Percentiles rank a stretch among this genome's conserved stretches.
These are phyloP conservation scores for Xylocampa areola DNA, from an alignment of 2,888 invertebrate genomes.

Conservation along the genomic window DNA sequence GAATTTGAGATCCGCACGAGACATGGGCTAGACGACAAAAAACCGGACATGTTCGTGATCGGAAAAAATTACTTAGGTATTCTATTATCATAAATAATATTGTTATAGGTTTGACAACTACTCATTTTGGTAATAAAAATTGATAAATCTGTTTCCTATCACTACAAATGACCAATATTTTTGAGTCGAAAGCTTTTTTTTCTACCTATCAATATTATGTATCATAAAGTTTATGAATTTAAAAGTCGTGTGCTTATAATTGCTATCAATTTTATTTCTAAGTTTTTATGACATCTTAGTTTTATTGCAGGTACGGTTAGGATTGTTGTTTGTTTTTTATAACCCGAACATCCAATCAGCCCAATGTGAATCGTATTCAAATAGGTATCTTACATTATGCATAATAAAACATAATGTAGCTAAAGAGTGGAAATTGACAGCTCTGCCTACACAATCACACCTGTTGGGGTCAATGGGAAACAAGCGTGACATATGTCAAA, in stretches of 20 bases:
- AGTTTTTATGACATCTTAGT: constrained; percentile 28
- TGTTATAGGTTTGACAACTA: constrained; percentile 21
- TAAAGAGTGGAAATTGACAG: too few species aligned
- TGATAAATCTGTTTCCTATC: constrained; percentile 14
- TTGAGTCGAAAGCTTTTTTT: constrained; percentile 21
- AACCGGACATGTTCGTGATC: constrained; percentile 29
- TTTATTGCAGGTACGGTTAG: constrained; percentile 26
- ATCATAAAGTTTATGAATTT: constrained; percentile 30
- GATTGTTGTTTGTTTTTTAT: constrained; percentile 19
- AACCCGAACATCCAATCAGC: constrained; percentile 2
- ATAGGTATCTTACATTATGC: not conserved
- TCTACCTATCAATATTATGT: constrained; percentile 24
- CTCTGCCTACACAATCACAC: too few species aligned
- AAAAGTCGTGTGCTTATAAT: constrained; percentile 58
- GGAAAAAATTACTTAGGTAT: too few species aligned
- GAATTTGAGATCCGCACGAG: constrained; percentile 35
- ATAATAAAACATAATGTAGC: not conserved
- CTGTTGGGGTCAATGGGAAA: too few species aligned
- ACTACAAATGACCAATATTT: constrained; percentile 10
- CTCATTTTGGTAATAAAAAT: constrained; percentile 23
- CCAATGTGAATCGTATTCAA: constrained; percentile 3
- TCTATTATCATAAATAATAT: constrained; percentile 22
- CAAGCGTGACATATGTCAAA: too few species aligned
- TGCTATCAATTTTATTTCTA: constrained; percentile 56
- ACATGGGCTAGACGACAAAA: constrained; percentile 35